Evolutionary conservation across 2,888 invertebrate genomes (phyloP), one percentile per base, ranked within the genome.

Genomic region (Tiphia femorata): DNA sequence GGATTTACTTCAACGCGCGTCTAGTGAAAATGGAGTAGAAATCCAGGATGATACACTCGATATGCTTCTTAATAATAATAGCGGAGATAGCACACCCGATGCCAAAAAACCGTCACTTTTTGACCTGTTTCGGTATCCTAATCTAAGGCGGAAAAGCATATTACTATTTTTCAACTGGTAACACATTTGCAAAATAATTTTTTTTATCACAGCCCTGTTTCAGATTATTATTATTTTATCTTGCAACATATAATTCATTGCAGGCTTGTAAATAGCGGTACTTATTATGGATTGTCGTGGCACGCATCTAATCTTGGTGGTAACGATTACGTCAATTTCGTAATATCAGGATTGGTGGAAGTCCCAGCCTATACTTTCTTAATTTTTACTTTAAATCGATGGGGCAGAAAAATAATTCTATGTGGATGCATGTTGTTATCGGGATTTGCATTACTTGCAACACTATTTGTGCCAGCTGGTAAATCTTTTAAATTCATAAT

Each of bases 261-360:
- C 70, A 88, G 88, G 88, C 89, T 92, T 79, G 92, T 91, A 14
- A 91, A 90, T 75, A 91, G 91, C 70, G 90, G 90, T 55, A 90
- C 91, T 6, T 93, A 93, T 81, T 93, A 93, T 73, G 93, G 92
- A 0, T 83, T 93, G 5, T 92, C 92, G 0, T 90, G 92, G 89
- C 91, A 90, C 76, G 90, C 91, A 2, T 89, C 88, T 43, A 89
- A 88, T 74, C 86, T 93, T 47, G 91, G 90, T 5, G 91, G 90
- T 21, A 91, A 92, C 79, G 88, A 88, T 50, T 89, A 90, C 69
- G 70, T 92, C n/a, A 93, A 92, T 81, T 92, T 92, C 77, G 85
- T 90, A 3, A 87, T 93, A 64, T 89, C 90, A 5, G 92, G 92
- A 2, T 86, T 89, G n/a, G 91, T 93, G 1, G 93, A 93, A 84